Evolutionary conservation across 2,888 invertebrate genomes (phyloP).

Genomic region (Ashinkailepas kermadecensis): DNA sequence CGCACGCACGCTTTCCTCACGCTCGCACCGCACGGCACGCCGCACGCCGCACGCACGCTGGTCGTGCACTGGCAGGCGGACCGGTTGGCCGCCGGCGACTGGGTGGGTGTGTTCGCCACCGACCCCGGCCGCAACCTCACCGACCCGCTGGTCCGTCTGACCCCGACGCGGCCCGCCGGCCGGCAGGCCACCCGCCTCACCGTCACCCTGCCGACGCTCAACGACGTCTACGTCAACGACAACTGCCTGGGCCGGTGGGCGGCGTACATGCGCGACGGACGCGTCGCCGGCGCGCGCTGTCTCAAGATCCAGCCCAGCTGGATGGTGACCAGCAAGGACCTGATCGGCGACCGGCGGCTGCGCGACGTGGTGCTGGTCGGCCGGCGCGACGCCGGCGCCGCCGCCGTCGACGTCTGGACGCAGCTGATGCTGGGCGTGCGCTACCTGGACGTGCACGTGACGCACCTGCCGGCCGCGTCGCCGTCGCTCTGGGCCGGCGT

Average conservation of each 20-base stretch:
- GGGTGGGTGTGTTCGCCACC: slow-evolving; percentile 26
- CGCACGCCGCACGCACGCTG: background rate
- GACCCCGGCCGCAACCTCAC: slow-evolving; percentile 20
- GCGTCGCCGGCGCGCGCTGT: slow-evolving; percentile 50
- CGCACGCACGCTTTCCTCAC: slow-evolving; percentile 20
- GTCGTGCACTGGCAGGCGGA: background rate
- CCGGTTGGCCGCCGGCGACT: slow-evolving; percentile 20
- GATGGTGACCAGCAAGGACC: slow-evolving; percentile 59
- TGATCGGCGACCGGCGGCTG: slow-evolving; percentile 23
- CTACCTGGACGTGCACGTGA: slow-evolving; percentile 70
- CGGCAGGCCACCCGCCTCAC: background rate
- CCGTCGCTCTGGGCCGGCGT: slow-evolving; percentile 61
- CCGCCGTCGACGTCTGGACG: slow-evolving; percentile 53
- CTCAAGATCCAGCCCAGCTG: slow-evolving; percentile 74
- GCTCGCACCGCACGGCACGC: background rate
- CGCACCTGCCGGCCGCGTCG: slow-evolving; percentile 50
- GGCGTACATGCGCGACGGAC: slow-evolving; percentile 27
- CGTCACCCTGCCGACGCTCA: background rate
- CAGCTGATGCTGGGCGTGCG: slow-evolving; percentile 74
- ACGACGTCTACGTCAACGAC: slow-evolving; percentile 11
- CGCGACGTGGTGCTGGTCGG: slow-evolving; percentile 55
- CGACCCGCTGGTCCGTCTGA: background rate
- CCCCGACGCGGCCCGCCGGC: background rate
- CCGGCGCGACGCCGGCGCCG: slow-evolving; percentile 58
- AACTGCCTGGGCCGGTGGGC: slow-evolving; percentile 28